Evolutionary conservation across 1,140 invertebrate genomes (phyloP), one percentile per base, ranked within the genome.

Genomic region (Achatina immaculata): DNA sequence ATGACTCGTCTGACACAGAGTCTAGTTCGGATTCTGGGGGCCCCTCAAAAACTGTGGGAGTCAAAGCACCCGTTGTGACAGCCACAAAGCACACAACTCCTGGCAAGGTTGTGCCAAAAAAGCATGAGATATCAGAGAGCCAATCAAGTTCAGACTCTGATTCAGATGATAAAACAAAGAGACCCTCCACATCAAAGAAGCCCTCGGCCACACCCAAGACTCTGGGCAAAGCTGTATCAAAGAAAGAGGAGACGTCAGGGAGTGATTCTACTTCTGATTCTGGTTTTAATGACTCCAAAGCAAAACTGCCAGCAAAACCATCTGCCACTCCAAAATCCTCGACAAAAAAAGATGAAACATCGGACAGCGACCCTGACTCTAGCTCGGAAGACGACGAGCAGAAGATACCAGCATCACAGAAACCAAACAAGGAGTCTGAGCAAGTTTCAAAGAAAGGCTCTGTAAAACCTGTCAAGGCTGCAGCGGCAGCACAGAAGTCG

Each of bases 81-180:
- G 43, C 38, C 3, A 83, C 71, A 72, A n/a, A 19, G 55, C 28
- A 82, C 31, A 36, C 43, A 1, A 84, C 28, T 78, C 76, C 28
- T 62, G 68, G 38, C 11, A 31, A 45, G 28, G 38, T 34, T 21
- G 72, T 55, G 34, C 42, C 24, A 48, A 73, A 73, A n/a, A 74
- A 79, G 68, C 31, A 65, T 2, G 24, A 31, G 14, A 80, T 76
- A 21, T 83, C 82, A 43, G 78, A 66, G 68, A 82, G 76, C 58
- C 76, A 84, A 31, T 83, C 81, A 6, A 82, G 77, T 31, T 83
- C 82, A 38, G 82, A 83, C 34, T 79, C 83, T 75, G 81, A 82
- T 45, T 72, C 71, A 2, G 77, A 71, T 48, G 58, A 80, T 81
- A 58, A 68, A 71, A 80, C 85, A 79, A 24, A 43, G 62, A 21